Percentiles rank a stretch among this genome's conserved stretches.
Conservation (phyloP, 2,888 invertebrate species). For the Mythimna albipuncta region DNA sequence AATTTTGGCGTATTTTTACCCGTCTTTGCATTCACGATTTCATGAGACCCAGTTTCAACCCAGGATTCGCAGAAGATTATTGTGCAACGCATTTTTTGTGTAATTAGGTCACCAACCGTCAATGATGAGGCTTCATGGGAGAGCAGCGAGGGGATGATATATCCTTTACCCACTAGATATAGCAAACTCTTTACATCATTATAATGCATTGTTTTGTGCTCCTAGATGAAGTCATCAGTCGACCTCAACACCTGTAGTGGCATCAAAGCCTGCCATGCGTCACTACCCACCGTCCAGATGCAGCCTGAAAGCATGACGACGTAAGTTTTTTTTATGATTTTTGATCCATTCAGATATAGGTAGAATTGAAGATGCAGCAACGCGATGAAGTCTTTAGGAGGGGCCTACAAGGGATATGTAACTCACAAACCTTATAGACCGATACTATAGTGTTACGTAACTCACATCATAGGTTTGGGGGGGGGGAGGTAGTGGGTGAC, state of each 20-base stretch:
- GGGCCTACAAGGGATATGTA: not conserved
- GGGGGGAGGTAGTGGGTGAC: not conserved
- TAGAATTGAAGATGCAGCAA: not conserved
- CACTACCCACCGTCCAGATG: conserved; percentile 4
- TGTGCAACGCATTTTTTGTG: not conserved
- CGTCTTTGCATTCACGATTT: not conserved
- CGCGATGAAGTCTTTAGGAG: not conserved
- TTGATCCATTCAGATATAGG: not conserved
- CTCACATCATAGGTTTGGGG: not conserved
- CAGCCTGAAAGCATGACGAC: conserved; percentile 8
- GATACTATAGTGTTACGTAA: not conserved
- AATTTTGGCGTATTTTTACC: not conserved
- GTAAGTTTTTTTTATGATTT: conserved; percentile 1
- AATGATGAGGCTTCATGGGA: not conserved
- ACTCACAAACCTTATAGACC: not conserved
- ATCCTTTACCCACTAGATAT: not conserved
- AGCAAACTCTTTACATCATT: not conserved
- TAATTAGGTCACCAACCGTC: not conserved
- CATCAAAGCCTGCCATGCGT: not conserved
- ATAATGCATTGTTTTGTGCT: not conserved
- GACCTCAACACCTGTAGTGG: not conserved
- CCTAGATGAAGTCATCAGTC: conserved; percentile 5
- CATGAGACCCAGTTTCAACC: not conserved
- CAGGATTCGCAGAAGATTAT: not conserved
- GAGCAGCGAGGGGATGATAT: not conserved